These are phyloP conservation scores for Rhadinocentrus ornatus DNA, from an alignment of 2,797 vertebrate genomes.

Conservation along the genomic window DNA sequence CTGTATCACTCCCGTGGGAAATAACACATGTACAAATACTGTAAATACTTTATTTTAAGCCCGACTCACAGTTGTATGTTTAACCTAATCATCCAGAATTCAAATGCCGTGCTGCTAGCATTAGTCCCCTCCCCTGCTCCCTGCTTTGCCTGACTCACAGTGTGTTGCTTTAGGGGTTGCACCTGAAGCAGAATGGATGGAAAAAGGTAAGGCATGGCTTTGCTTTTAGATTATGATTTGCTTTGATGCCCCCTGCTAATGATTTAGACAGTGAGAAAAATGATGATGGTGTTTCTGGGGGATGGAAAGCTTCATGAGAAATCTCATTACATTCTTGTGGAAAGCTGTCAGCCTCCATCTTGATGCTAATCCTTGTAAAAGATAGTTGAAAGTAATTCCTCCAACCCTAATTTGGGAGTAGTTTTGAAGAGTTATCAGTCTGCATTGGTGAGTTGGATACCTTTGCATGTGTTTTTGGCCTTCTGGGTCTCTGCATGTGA, in stretches of 20 bases:
- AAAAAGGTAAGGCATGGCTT: slow-evolving; percentile 76
- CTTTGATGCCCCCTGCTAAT: slow-evolving; percentile 26
- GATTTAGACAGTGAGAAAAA: slow-evolving; percentile 21
- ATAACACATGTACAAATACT: not conserved
- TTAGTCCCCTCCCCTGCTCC: slow-evolving; percentile 41
- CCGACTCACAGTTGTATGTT: slow-evolving; percentile 3
- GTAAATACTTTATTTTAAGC: slow-evolving; percentile 1
- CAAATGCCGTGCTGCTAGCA: slow-evolving; percentile 15
- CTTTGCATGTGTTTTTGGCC: slow-evolving; percentile 1
- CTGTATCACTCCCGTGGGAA: not conserved
- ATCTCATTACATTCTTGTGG: slow-evolving; percentile 16
- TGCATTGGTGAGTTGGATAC: slow-evolving; percentile 4
- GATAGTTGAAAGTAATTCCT: slow-evolving; percentile 20
- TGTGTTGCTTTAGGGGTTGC: slow-evolving; percentile 77
- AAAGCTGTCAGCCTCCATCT: slow-evolving; percentile 21
- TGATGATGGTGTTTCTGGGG: slow-evolving; percentile 27
- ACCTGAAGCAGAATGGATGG: slow-evolving; percentile 51
- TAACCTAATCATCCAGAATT: slow-evolving; percentile 27
- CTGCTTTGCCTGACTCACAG: slow-evolving; percentile 74
- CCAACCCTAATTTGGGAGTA: slow-evolving; percentile 15
- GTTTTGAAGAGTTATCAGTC: slow-evolving; percentile 1
- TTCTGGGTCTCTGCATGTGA: slow-evolving; percentile 19
- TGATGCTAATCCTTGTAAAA: slow-evolving; percentile 8
- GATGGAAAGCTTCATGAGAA: slow-evolving; percentile 23
- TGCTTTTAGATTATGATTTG: slow-evolving; percentile 57